Evolutionary conservation across 30 jellyfish, hydroid and myxozoan genomes (phyloP), one percentile per base, ranked within the genome.

Genomic region (Cassiopea xamachana): DNA sequence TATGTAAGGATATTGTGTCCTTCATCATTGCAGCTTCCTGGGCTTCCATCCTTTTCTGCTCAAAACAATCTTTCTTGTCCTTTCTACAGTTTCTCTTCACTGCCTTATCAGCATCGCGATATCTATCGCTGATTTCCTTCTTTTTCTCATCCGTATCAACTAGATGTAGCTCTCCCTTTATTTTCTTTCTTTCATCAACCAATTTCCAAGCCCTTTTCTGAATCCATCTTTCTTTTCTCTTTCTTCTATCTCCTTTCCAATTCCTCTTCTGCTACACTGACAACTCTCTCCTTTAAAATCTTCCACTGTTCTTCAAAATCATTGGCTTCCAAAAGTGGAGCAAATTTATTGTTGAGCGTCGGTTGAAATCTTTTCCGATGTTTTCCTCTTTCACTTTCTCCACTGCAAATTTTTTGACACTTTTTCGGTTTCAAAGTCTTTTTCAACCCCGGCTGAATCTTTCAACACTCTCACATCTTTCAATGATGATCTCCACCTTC

Each of bases 361-460:
- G 2, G 51, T 73, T 13, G 51, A 50, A 13, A 73, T 50, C 39
- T 27, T 14, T 19, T 73, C 39, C 2, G 17, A 17, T 17, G 12
- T 73, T 51, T 73, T 48, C 81, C 19, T 16, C 81, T 77, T 77
- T 58, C 45, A 77, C 75, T 48, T 58, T 48, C 27, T 77, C 87
- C 48, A 46, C 46, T 48, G 72, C 87, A 49, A n/a, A 77, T n/a
- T 3, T 43, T 27, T 64, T 48, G 7, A 48, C 14, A 49, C 10
- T 27, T 27, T 27, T 77, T 58, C 45, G 87, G 46, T 13, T 75
- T 77, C 16, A 16, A 8, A 4, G 47, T 77, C 48, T 50, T 48
- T 73, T 73, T 73, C 48, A 73, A 73, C 51, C 47, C 47, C 14
- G 47, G 73, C 58, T 77, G 43, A 45, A 77, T 19, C 74, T 48